Base-by-base conservation (phyloP, 2,113 vertebrate genomes). In the Brachypodius melanocephalos region DNA sequence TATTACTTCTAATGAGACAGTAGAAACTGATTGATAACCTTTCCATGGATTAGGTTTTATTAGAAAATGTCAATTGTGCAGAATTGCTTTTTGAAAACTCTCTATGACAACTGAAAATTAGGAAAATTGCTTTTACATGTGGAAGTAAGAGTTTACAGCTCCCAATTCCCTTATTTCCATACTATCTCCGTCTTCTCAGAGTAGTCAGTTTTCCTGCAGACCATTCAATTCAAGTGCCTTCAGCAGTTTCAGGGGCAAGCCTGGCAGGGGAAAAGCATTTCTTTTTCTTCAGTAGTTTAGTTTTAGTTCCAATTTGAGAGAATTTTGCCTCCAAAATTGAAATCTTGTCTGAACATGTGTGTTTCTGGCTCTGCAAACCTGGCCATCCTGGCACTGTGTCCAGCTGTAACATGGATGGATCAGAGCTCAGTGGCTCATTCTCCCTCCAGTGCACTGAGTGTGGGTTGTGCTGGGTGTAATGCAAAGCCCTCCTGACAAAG, bases 1-100 rank as follows among this genome's bases (percentile, higher is more conserved):
- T 94, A 75, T 75, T 82, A 12, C 38, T 69, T 89, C 29, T 91
- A 95, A 91, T 82, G 36, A 87, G 61, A 91, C 65, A 89, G 77
- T 32, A 87, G 77, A 90, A 88, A 68, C 10, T n/a, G 48, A n/a
- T 42, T 93, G 52, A 82, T 91, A 92, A 79, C 29, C 61, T 91
- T 89, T 78, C 73, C n/a, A 29, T 57, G 32, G 48, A 90, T 83
- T 57, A 61, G 25, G 15, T 79, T 96, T 95, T 57, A 91, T 95
- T 81, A 89, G 74, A 85, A 95, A 85, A 91, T 51, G 38, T 69
- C 68, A 63, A 0, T 67, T 90, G 51, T 11, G 2, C 14, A 62
- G n/a, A 86, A 88, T 43, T 77, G 17, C 38, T 66, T 83, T 90
- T 31, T 73, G 38, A 90, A 83, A 93, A 92, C 51, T 83, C 25